Evolutionary conservation across 2,113 vertebrate genomes (phyloP).

Genomic region (Neopipo cinnamomea): DNA sequence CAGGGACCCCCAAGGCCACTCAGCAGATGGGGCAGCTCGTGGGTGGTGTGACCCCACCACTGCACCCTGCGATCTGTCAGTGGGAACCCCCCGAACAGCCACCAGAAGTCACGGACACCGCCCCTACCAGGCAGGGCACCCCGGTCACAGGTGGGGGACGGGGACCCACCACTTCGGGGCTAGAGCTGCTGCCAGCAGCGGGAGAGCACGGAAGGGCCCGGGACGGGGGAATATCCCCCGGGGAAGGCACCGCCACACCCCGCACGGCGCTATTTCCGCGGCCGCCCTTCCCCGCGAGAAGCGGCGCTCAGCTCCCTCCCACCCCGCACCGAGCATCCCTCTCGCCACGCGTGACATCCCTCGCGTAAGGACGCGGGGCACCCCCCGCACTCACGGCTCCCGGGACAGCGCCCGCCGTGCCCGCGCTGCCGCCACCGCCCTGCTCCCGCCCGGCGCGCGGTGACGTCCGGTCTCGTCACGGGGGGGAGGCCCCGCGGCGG

Average conservation of each 20-base stretch:
- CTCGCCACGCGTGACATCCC: background rate
- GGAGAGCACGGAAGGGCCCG: background rate
- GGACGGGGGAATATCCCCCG: background rate
- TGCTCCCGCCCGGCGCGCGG: background rate
- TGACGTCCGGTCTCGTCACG: background rate
- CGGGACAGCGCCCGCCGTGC: background rate
- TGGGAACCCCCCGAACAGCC: background rate
- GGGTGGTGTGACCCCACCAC: background rate
- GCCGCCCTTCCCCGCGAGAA: background rate
- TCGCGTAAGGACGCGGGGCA: fast-evolving
- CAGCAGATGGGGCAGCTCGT: background rate
- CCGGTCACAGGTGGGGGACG: background rate
- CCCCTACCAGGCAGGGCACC: too few species aligned
- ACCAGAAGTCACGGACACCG: background rate
- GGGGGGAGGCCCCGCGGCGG: background rate
- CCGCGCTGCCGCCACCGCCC: background rate
- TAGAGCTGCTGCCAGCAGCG: background rate
- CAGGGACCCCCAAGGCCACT: too few species aligned
- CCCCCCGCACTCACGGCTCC: background rate
- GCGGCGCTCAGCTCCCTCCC: background rate
- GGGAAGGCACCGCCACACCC: background rate
- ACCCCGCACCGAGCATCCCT: background rate
- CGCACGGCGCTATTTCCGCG: background rate
- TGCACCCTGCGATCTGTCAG: background rate
- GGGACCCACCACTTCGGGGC: background rate